phyloP scores from a whole-genome alignment of 2,113 vertebrate species.

The Phrynosoma platyrhinos region DNA sequence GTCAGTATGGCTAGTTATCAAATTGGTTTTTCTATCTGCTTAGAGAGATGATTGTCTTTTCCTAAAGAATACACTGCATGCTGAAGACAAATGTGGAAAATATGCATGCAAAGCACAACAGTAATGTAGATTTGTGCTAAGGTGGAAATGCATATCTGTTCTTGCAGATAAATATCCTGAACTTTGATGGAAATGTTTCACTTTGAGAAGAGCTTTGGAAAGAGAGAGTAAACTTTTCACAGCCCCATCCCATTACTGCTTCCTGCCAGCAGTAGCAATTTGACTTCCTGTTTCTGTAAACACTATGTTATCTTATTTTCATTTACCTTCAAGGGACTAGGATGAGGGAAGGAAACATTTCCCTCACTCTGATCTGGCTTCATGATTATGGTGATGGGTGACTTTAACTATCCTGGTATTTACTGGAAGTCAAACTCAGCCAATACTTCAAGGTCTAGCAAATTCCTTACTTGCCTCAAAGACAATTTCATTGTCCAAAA shows the following conservation, averaged over 20 bases:
- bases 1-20: background rate
- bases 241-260: background rate
- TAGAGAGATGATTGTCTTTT: background rate
- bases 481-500: no score
- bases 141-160: no score
- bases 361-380: background rate
- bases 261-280: background rate
- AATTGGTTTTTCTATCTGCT: background rate
- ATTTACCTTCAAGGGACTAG: background rate
- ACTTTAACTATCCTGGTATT: no score
- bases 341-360: background rate
- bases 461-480: no score
- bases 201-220: background rate
- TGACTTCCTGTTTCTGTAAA: background rate
- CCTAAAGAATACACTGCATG: background rate
- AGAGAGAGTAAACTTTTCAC: background rate
- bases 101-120: background rate
- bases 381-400: no score
- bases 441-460: no score
- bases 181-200: no score
- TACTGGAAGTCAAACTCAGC: no score
- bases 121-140: no score
- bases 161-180: no score
- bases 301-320: background rate
- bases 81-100: background rate